Base-by-base conservation (phyloP, 1,140 invertebrate genomes). In the Pogonomyrmex californicus region DNA sequence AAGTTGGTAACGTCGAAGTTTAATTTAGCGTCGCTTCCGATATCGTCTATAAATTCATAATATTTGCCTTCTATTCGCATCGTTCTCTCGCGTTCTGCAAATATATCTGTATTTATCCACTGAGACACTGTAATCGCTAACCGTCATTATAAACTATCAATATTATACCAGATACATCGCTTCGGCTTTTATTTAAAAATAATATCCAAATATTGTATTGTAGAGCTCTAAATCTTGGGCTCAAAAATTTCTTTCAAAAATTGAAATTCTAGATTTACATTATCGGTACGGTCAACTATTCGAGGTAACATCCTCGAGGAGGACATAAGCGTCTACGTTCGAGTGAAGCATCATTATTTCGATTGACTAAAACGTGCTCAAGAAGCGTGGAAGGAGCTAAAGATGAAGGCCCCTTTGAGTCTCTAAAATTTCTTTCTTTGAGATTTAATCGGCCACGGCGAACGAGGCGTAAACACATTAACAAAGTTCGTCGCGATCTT, bases 401-500 rank as follows among this genome's bases (percentile, higher is more conserved):
- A 60, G 68, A 73, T 49, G 68, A 60, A 75, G 58, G 44, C 10
- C 47, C 4, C 41, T 30, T 58, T 33, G 38, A 71, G 65, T 6
- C 23, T 36, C 60, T 23, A 47, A 47, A 79, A 63, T 54, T 79
- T 65, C 54, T 83, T 49, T 49, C 7, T n/a, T n/a, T 38, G 41
- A 60, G 54, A 83, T 83, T 75, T 75, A 60, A 56, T 47, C 79
- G 54, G 30, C 33, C 68, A 56, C 38, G 17, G 17, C 41, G n/a
- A 83, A 33, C 41, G 33, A 38, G 75, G 56, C 68, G 68, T 41
- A 75, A 83, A 83, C 44, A 38, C 60, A 65, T 82, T 82, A 82
- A 82, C 79, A 83, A 62, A 83, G 79, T 68, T 73, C 44, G 41
- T 60, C 66, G 79, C 79, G 62, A 70, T 73, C 58, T 73, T 49